Evolutionary conservation across 2,888 invertebrate genomes (phyloP).

Genomic region (Synergus laeviventris): DNA sequence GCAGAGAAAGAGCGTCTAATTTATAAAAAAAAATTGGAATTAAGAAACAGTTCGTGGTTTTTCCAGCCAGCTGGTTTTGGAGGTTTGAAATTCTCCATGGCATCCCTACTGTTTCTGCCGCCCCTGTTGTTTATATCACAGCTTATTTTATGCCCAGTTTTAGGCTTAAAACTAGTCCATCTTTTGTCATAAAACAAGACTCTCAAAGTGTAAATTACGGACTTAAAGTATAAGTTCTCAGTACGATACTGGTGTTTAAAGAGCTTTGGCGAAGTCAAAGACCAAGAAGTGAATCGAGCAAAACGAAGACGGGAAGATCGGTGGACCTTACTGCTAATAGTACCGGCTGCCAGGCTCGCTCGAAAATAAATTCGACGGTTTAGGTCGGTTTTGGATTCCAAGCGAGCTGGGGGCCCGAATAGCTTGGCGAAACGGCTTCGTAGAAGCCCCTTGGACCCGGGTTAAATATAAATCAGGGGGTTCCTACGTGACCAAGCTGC

Average conservation of each 20-base stretch:
- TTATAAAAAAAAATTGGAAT: too few relatives aligned
- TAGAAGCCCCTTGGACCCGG: conserved; percentile 25
- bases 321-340: conserved; percentile 29
- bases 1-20: too few relatives aligned
- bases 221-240: neutral
- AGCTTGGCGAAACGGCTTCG: conserved; percentile 32
- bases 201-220: neutral
- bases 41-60: too few relatives aligned
- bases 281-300: conserved; percentile 6
- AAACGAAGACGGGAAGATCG: conserved; percentile 27
- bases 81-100: too few relatives aligned
- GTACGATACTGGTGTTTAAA: neutral
- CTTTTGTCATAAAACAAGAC: too few relatives aligned
- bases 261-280: neutral
- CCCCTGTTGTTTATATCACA: too few relatives aligned
- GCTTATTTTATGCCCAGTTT: too few relatives aligned
- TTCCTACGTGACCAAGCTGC: conserved; percentile 32
- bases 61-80: too few relatives aligned
- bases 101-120: too few relatives aligned
- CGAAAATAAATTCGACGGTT: conserved; percentile 40
- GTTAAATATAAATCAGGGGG: conserved; percentile 40
- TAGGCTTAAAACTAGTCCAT: too few relatives aligned
- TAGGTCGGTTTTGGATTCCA: conserved; percentile 33
- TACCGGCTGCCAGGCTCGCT: conserved; percentile 15
- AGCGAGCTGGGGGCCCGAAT: conserved; percentile 19